Base-by-base conservation (phyloP, 2,888 invertebrate genomes). In the Heliconius hortense region DNA sequence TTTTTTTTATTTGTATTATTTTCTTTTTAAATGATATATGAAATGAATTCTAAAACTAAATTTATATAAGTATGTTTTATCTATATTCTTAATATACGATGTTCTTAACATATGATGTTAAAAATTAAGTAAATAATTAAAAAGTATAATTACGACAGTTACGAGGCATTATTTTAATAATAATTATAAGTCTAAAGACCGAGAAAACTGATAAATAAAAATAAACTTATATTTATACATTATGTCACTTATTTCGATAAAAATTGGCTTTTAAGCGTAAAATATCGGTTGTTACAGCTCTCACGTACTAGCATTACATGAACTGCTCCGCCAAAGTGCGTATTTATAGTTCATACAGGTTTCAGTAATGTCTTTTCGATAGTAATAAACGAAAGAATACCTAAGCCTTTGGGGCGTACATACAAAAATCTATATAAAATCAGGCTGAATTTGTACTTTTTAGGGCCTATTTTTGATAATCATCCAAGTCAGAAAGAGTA, bases 331-430 rank as follows among this genome's bases (percentile, higher is more conserved):
- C 71, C 59, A 76, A 78, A 78, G 79, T 74, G 64, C 73, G 70
- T 75, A 77, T 72, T 74, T 77, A 75, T 80, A 81, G 78, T 78
- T 76, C 73, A 68, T 76, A 75, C 78, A 77, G 72, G 80, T 68
- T 68, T 66, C 62, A 39, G 73, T 73, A 77, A 77, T 79, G 78
- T 69, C 69, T 80, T 81, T 80, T 79, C 80, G 75, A 81, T 81
- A 78, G 75, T 74, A 79, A 81, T 72, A 77, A 74, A 77, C 67
- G 79, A 77, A 76, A 70, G 67, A 71, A 75, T 75, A 64, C 66
- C 74, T 76, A 35, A 56, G 56, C 70, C n/a, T 74, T 26, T 24
- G 35, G 63, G 63, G 53, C 69, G 63, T 56, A 70, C 39, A 48
- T 68, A 28, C 21, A 35, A 70, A 64, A 70, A 26, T 62, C 74